Base-by-base conservation (phyloP, 2,888 invertebrate genomes). In the Timema podura region DNA sequence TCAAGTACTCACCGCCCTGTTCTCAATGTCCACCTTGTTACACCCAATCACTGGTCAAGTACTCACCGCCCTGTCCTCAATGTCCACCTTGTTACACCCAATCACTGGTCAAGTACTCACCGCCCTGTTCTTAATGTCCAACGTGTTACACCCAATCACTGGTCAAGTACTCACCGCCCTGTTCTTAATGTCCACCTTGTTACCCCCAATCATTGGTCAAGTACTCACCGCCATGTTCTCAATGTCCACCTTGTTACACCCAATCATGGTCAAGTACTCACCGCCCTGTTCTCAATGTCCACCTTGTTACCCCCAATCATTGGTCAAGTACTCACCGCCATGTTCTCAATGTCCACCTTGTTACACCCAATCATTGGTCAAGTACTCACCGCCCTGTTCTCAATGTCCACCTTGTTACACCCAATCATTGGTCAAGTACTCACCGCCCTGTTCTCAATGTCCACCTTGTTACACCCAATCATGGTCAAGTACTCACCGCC, bases 1-100 rank as follows among this genome's bases (percentile, higher is more conserved):
- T 3, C 30, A 30, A 30, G 3, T 64, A 82, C 86, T 84, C 80
- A 92, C 96, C 73, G 92, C 91, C 80, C 95, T 88, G 81, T 92
- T 93, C 82, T 95, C 95, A 81, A 95, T 84, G 82, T 96, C 96
- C 72, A 96, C 92, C 85, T 99, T 99, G 85, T 99, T 99, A 77
- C 99, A n/a, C 30, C 30, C 30, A 30, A 30, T 30, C 30, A 30
- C 3, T 3, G 30, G 30, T 3, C 30, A 30, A 30, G 3, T 64
- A 82, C 86, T 84, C 80, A 92, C 96, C 73, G 92, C 91, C 80
- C 95, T 88, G 81, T 92, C 93, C 82, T 95, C 95, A 81, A 95
- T 84, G 82, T 96, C 96, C 72, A 96, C 92, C 85, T 99, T 99
- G 85, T 99, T 99, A 77, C 99, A n/a, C 30, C 30, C 30, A 30